Conservation (phyloP, 2,113 vertebrate genomes). For the Nicator chloris region DNA sequence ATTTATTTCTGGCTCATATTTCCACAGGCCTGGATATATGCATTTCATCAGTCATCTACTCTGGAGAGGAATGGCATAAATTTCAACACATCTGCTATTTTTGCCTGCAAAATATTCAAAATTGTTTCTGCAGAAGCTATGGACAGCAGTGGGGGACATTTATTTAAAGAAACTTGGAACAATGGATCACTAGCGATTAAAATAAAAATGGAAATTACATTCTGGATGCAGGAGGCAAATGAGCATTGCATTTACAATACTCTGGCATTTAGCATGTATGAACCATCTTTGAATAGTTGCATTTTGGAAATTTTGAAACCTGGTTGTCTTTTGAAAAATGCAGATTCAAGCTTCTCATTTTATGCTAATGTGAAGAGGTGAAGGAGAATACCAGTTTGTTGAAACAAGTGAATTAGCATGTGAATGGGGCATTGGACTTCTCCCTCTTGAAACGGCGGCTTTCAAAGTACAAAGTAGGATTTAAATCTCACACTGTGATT, state of each 20-base stretch:
- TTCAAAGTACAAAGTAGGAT: constrained; percentile 12
- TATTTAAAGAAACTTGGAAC: constrained; percentile 51
- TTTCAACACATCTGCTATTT: constrained; percentile 50
- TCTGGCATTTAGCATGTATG: not conserved
- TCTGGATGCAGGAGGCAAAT: constrained; percentile 43
- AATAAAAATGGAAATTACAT: constrained; percentile 53
- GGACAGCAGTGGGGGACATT: constrained; percentile 40
- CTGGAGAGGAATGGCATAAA: constrained; percentile 24
- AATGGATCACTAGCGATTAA: constrained; percentile 44
- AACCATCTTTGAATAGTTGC: not conserved
- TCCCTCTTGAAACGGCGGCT: not conserved
- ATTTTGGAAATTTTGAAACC: constrained; percentile 4
- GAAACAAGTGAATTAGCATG: constrained; percentile 49
- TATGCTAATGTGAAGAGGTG: constrained; percentile 31
- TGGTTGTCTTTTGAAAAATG: constrained; percentile 29
- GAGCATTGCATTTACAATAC: constrained; percentile 19
- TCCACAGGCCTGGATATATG: constrained; percentile 29
- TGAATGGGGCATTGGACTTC: constrained; percentile 24
- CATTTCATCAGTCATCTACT: constrained; percentile 49
- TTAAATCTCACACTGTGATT: constrained; percentile 9
- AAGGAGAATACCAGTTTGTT: constrained; percentile 33
- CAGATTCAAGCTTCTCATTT: constrained; percentile 21
- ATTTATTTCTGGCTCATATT: constrained; percentile 36
- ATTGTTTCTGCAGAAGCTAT: constrained; percentile 35
- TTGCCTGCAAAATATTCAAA: constrained; percentile 45